Evolutionary conservation across 1,140 invertebrate genomes (phyloP), one percentile per base, ranked within the genome.

Genomic region (Metaphire vulgaris): DNA sequence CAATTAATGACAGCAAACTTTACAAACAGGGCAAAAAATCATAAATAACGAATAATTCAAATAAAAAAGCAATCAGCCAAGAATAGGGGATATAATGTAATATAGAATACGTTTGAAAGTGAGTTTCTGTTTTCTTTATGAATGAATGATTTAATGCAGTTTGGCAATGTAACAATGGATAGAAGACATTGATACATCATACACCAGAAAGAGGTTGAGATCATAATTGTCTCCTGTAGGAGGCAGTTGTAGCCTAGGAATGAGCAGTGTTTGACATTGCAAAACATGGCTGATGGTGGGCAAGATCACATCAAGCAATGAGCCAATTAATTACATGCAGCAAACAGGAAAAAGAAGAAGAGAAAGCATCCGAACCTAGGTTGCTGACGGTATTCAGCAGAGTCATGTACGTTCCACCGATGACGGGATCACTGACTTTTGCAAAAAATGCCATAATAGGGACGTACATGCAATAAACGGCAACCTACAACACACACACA

Each of bases 371-470:
- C 80, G 80, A 76, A 85, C 86, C 98, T 32, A 99, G 88, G 89
- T 99, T 99, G 33, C 91, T 91, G 12, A 99, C 86, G 0, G 98
- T 99, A 83, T 99, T 99, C 1, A 99, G 88, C 67, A 99, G 88
- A 0, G 98, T 99, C 98, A 99, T 99, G 84, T 99, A 99, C 0
- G 97, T 99, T 30, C 97, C 98, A 28, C 98, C 98, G 6, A 99
- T 94, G 0, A 90, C 87, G 0, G 95, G 94, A 86, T 98, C 96
- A 80, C 94, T 96, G 30, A 98, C 90, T 81, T 88, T 88, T 16
- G 89, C 93, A 85, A 92, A 92, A 84, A 95, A 95, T 72, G 89
- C 91, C 92, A 93, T 95, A 56, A 80, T 74, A 6, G 84, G 74
- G 6, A 94, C 92, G 87, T 92, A 93, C 90, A 93, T 93, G 78